These are phyloP conservation scores for Helicolenus hilgendorfi DNA, from an alignment of 2,797 vertebrate genomes.

Conservation along the genomic window DNA sequence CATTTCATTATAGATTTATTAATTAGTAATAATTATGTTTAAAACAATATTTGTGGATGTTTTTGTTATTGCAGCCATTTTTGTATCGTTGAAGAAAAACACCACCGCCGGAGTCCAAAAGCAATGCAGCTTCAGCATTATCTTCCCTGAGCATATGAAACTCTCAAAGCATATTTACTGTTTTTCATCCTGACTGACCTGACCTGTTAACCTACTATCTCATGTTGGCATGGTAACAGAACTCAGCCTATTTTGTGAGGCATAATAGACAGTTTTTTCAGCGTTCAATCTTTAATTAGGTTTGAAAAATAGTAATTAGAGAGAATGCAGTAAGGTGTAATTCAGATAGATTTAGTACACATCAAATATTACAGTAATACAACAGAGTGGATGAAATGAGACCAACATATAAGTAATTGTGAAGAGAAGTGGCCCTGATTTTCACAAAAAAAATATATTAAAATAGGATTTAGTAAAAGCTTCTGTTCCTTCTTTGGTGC, in stretches of 20 bases:
- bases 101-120: neutral
- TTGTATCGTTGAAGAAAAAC: neutral
- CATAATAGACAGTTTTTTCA: conserved; percentile 1
- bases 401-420: conserved; percentile 22
- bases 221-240: conserved; percentile 5
- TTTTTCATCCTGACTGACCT: neutral
- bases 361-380: conserved; percentile 47
- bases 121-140: neutral
- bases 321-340: conserved; percentile 10
- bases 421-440: conserved; percentile 13
- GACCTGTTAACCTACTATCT: conserved; percentile 2
- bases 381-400: conserved; percentile 31
- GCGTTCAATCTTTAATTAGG: conserved; percentile 48
- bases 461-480: conserved; percentile 29
- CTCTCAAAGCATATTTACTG: neutral
- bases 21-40: neutral
- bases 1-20: neutral
- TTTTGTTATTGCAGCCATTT: neutral
- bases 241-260: conserved; percentile 5
- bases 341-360: conserved; percentile 49
- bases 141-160: neutral
- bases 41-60: neutral
- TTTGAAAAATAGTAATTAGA: conserved; percentile 49
- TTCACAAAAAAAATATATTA: conserved; percentile 5
- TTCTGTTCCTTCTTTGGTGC: neutral